Evolutionary conservation across 2,113 vertebrate species (phyloP).

Genomic region (Thunnus thynnus): DNA sequence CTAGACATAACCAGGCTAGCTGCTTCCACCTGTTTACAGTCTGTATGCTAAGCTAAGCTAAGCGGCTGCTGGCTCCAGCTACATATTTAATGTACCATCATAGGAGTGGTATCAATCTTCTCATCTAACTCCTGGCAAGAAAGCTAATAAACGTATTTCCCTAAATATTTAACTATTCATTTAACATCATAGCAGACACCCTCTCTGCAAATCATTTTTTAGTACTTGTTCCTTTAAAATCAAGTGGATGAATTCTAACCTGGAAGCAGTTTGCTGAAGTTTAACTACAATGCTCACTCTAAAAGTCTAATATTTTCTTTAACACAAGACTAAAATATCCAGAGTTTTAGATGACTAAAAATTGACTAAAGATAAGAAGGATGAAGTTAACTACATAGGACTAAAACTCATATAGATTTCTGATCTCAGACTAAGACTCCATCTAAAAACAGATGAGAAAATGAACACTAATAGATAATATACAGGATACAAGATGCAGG

Average conservation of each 20-base stretch:
- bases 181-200: not conserved
- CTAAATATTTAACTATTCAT: too few relatives aligned
- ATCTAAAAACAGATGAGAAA: not conserved
- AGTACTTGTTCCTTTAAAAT: not conserved
- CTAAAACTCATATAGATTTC: not conserved
- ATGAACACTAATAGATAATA: not conserved
- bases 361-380: not conserved
- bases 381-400: not conserved
- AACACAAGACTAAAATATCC: not conserved
- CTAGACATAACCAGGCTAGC: not conserved
- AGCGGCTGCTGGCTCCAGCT: not conserved
- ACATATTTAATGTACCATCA: not conserved
- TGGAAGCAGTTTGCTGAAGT: not conserved
- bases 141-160: too few relatives aligned
- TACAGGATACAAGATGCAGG: not conserved
- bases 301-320: too few relatives aligned
- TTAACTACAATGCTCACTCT: not conserved
- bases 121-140: too few relatives aligned
- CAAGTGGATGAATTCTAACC: not conserved
- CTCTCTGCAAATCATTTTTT: not conserved
- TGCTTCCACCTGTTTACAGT: not conserved
- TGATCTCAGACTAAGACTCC: not conserved
- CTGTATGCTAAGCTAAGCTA: not conserved
- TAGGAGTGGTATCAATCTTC: not conserved
- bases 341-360: too few relatives aligned